These are phyloP conservation scores for Alcis repandata DNA, from an alignment of 2,888 invertebrate species.

Conservation along the genomic window DNA sequence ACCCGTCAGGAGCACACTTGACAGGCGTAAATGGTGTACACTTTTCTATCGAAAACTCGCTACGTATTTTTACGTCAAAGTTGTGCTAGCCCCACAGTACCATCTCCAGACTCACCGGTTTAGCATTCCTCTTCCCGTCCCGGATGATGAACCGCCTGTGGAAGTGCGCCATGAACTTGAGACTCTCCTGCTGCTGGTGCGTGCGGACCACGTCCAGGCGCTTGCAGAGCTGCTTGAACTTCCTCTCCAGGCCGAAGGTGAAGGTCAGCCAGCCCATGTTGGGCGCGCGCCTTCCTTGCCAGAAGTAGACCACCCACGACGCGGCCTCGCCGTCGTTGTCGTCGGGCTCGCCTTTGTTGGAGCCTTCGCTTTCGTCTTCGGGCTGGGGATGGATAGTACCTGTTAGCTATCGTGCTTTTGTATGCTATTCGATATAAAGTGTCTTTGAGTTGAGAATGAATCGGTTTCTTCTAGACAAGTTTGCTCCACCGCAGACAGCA, in stretches of 20 bases:
- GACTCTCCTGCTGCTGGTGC: slow-evolving; percentile 99
- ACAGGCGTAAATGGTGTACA: no score
- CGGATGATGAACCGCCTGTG: slow-evolving; percentile 96
- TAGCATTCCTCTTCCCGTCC: slow-evolving; percentile 91
- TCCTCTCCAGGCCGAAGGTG: slow-evolving; percentile 93
- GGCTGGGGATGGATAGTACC: slow-evolving; percentile 51
- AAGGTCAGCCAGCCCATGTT: slow-evolving; percentile 99
- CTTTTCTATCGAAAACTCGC: no score
- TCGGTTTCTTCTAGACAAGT: no score
- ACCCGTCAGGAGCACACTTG: no score
- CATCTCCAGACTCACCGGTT: slow-evolving; percentile 71
- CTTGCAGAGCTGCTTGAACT: slow-evolving; percentile 79
- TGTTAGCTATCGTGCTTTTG: no score
- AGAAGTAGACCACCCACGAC: slow-evolving; percentile 98
- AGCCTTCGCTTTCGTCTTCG: slow-evolving; percentile 84
- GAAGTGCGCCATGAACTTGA: slow-evolving; percentile 99
- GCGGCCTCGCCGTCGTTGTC: slow-evolving; percentile 68
- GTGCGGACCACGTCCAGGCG: slow-evolving; percentile 95
- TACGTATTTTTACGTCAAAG: no score
- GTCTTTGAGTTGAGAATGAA: no score
- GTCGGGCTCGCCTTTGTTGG: slow-evolving; percentile 77
- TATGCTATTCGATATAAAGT: no score
- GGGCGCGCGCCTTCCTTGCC: slow-evolving; percentile 98
- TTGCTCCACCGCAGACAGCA: no score
- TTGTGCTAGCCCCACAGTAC: no score